Evolutionary conservation across 30 jellyfish, hydroid and myxozoan species (phyloP), one percentile per base, ranked within the genome.

Genomic region (Cassiopea xamachana): DNA sequence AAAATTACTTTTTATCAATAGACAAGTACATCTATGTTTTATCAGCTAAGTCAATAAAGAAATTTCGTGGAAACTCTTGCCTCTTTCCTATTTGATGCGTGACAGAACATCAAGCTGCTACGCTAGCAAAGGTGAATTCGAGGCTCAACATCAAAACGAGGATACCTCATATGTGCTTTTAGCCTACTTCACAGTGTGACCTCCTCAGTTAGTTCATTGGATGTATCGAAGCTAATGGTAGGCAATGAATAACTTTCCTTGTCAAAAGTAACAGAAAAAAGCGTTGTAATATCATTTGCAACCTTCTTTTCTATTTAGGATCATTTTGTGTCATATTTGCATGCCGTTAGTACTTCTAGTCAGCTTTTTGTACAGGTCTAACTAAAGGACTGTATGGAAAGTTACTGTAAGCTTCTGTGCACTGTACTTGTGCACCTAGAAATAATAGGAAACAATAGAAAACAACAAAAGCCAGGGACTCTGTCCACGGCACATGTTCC

Each of bases 121-220:
- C 4, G 64, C 64, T 51, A 51, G 64, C 64, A 51, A 51, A 51
- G 64, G 64, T 51, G 64, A 51, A 51, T 51, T 51, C 59, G 60
- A 74, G 83, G 60, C 83, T 74, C 60, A 14, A 74, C 83, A 74
- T 74, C 83, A 74, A 74, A 74, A 10, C 55, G 83, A 74, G 83
- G 83, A 46, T 74, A 74, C 60, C 60, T 46, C 2, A 27, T 60
- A 74, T n/a, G 55, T 74, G 83, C 60, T 46, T 74, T 74, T 46
- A 4, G 83, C 83, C 55, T 46, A 74, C 43, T 46, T 17, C 51
- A 60, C 19, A 51, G 64, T 51, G 55, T 74, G 83, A 15, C 60
- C 39, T 74, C 83, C 39, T 74, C 60, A n/a, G 60, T 51, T 9
- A 51, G 64, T 51, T 51, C 64, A 45, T 74, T 46, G 51, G 51